Conservation (phyloP, 2,888 invertebrate genomes). For the Rapana venosa region DNA sequence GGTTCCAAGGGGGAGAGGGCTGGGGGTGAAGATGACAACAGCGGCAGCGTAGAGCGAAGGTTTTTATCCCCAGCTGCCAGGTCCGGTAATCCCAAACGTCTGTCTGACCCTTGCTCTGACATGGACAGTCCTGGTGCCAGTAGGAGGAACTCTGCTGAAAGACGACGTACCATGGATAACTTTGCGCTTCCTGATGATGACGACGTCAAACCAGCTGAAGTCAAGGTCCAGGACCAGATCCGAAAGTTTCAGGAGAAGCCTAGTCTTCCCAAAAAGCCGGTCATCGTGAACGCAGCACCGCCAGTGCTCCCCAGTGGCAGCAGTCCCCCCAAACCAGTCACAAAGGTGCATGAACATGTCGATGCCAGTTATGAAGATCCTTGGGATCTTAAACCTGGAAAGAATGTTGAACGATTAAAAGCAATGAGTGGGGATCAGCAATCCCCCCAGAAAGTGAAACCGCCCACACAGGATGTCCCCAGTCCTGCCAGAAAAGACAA, state of each 20-base stretch:
- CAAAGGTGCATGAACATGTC: not conserved
- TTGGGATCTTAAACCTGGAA: conserved; percentile 30
- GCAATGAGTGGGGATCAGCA: conserved; percentile 5
- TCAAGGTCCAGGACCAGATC: conserved; percentile 58
- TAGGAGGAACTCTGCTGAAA: conserved; percentile 44
- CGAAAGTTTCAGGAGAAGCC: conserved; percentile 60
- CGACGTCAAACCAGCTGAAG: conserved; percentile 17
- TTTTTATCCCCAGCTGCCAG: conserved; percentile 8
- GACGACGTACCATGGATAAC: conserved; percentile 45
- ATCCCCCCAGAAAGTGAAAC: not conserved
- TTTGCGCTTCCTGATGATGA: not conserved
- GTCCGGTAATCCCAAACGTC: conserved; percentile 32
- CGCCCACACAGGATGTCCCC: not conserved
- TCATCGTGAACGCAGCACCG: not conserved
- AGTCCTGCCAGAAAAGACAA: not conserved
- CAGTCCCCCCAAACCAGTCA: not conserved
- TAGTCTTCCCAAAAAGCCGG: conserved; percentile 44
- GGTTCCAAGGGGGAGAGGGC: not conserved
- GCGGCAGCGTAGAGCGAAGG: not conserved
- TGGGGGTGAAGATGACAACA: not conserved
- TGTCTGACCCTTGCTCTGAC: conserved; percentile 33
- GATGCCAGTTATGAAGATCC: conserved; percentile 32
- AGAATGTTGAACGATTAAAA: conserved; percentile 26
- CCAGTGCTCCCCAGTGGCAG: not conserved
- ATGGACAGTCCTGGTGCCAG: not conserved